Percentiles rank a stretch among this genome's conserved stretches.
phyloP scores from a whole-genome alignment of 35 echinoderm and acorn worm species.

The Lytechinus variegatus region DNA sequence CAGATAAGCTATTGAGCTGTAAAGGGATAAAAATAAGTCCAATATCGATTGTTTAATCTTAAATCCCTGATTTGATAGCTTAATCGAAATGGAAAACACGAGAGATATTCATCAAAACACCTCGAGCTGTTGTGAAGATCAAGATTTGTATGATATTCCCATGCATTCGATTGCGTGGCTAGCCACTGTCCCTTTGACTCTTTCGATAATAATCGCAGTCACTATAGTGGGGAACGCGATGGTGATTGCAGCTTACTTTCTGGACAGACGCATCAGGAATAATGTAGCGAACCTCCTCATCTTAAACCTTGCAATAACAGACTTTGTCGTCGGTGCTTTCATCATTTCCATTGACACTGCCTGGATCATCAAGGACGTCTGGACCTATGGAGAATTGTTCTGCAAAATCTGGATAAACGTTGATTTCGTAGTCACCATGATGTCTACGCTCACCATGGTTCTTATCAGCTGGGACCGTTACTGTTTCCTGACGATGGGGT shows the following conservation, averaged over 20 bases:
- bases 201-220: background rate
- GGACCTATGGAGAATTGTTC: slow-evolving; percentile 32
- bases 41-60: too few species aligned
- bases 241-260: slow-evolving; percentile 27
- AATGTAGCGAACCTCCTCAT: slow-evolving; percentile 44
- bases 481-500: slow-evolving; percentile 46
- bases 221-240: slow-evolving; percentile 50
- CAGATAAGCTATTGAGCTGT: too few species aligned
- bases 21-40: too few species aligned
- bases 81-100: background rate
- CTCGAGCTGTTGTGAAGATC: background rate
- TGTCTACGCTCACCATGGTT: slow-evolving; percentile 1
- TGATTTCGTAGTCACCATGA: slow-evolving; percentile 30
- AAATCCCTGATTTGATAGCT: too few species aligned
- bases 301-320: slow-evolving; percentile 47
- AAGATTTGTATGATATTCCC: background rate
- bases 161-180: background rate
- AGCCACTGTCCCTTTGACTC: background rate
- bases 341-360: background rate
- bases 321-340: slow-evolving; percentile 48
- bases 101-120: background rate
- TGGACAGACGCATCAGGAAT: background rate
- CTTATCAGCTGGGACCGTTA: slow-evolving; percentile 48
- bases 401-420: slow-evolving; percentile 39
- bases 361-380: slow-evolving; percentile 12